Evolutionary conservation across 2,113 vertebrate genomes (phyloP).

Genomic region (Megaceryle maxima): DNA sequence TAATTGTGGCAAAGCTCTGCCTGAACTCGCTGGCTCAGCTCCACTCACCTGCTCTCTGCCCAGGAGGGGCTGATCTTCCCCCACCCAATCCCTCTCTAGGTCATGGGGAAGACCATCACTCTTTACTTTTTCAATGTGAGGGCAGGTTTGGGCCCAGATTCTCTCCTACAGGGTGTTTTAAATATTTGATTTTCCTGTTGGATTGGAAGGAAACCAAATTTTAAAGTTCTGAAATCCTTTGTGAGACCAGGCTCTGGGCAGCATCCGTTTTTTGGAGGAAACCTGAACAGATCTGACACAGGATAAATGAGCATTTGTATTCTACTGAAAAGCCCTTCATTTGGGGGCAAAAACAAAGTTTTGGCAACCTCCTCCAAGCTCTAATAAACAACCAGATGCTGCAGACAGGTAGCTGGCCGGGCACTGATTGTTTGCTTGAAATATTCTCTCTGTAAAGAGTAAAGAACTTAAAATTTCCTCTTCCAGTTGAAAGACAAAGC

Average conservation of each 20-base stretch:
- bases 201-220: background rate
- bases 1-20: background rate
- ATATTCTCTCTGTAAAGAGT: background rate
- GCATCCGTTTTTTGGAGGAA: background rate
- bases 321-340: background rate
- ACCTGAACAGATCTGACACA: background rate
- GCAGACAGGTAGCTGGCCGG: background rate
- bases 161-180: background rate
- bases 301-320: background rate
- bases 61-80: background rate
- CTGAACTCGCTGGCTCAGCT: background rate
- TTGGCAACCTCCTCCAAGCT: background rate
- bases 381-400: background rate
- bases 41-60: background rate
- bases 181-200: background rate
- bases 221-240: background rate
- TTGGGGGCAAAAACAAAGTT: background rate
- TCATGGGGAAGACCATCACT: fast-evolving
- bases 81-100: background rate
- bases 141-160: background rate
- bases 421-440: background rate
- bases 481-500: background rate
- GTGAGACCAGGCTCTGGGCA: background rate
- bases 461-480: background rate
- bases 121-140: background rate